Evolutionary conservation across 2,113 vertebrate species (phyloP).

Genomic region (Serinus canaria): DNA sequence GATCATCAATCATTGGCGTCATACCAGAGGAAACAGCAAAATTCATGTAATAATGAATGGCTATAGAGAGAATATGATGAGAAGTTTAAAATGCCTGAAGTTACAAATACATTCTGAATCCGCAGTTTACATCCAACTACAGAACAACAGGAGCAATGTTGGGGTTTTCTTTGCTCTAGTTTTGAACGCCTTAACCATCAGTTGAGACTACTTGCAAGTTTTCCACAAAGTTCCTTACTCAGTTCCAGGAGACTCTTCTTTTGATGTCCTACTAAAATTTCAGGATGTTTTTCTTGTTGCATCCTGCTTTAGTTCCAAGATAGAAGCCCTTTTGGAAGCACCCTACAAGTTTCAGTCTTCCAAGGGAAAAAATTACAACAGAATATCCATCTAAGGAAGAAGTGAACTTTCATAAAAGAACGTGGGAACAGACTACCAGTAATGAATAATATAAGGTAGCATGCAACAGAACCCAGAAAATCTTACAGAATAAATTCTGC

Average conservation of each 20-base stretch:
- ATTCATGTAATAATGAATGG: background rate
- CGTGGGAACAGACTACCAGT: background rate
- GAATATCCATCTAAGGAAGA: background rate
- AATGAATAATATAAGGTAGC: background rate
- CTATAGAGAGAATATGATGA: background rate
- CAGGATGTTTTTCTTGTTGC: constrained; percentile 16
- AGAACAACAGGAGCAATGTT: background rate
- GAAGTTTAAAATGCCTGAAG: background rate
- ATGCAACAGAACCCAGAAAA: background rate
- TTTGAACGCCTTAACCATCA: background rate
- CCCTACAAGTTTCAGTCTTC: background rate
- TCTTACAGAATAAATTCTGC: background rate
- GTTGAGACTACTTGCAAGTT: background rate
- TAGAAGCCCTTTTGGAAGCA: background rate
- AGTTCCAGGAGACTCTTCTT: background rate
- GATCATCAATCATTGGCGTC: background rate
- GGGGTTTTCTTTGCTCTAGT: background rate
- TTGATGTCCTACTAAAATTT: background rate
- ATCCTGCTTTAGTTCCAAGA: constrained; percentile 8
- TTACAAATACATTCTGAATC: background rate
- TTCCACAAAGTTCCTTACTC: background rate
- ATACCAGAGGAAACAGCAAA: background rate
- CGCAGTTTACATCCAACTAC: background rate
- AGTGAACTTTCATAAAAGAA: background rate
- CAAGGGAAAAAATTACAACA: background rate